Conservation (phyloP, 2,113 vertebrate species). For the Capra hircus region DNA sequence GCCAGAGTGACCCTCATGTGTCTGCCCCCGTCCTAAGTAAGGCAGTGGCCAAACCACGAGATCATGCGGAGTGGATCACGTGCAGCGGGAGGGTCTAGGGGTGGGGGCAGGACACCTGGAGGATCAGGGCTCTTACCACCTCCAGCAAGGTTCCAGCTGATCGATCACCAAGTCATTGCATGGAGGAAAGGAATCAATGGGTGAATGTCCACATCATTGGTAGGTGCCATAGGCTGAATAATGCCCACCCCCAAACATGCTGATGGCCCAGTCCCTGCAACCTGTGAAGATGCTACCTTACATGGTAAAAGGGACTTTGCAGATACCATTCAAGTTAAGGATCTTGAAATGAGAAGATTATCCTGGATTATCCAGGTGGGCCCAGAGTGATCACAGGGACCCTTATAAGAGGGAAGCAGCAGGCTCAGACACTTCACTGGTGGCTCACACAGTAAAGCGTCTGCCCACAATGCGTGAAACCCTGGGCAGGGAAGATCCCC, state of each 20-base stretch:
- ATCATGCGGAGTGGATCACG: not conserved
- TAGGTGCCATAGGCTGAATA: not conserved
- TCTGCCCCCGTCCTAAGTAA: not conserved
- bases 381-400: not conserved
- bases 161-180: not conserved
- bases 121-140: not conserved
- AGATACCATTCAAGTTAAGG: not conserved
- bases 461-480: not conserved
- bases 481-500: not conserved
- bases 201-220: not conserved
- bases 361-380: not conserved
- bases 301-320: not conserved
- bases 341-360: not conserved
- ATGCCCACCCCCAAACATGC: not conserved
- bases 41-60: rapidly evolving
- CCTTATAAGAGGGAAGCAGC: not conserved
- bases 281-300: not conserved
- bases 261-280: not conserved
- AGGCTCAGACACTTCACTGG: not conserved
- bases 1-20: not conserved
- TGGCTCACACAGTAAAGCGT: not conserved
- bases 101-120: not conserved
- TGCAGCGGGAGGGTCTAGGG: not conserved
- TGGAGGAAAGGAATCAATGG: not conserved
- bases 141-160: not conserved